phyloP scores from a whole-genome alignment of 2,888 invertebrate species.

The Ceraclea dissimilis region DNA sequence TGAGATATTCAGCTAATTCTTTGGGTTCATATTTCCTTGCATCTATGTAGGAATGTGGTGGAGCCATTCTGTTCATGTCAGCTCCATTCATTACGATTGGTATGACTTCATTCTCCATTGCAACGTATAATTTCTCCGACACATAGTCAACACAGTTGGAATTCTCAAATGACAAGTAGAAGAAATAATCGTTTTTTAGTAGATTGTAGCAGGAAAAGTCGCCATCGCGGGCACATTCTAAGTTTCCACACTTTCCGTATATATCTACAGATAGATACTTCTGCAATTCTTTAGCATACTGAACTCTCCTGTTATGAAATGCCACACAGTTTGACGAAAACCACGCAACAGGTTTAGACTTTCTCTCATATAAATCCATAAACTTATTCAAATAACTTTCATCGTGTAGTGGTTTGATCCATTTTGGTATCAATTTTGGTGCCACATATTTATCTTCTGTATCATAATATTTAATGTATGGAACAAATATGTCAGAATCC shows the following conservation, averaged over 20 bases:
- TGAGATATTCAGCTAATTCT: slow-evolving; percentile 51
- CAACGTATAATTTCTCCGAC: slow-evolving; percentile 55
- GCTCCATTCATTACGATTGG: slow-evolving; percentile 33
- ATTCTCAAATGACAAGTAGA: slow-evolving; percentile 62
- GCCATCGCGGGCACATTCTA: slow-evolving; percentile 29
- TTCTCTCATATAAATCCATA: slow-evolving; percentile 27
- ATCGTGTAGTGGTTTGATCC: slow-evolving; percentile 27
- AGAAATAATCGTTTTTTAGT: slow-evolving; percentile 52
- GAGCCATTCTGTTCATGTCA: slow-evolving; percentile 42
- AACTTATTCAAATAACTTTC: neutral
- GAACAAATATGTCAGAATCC: slow-evolving; percentile 43
- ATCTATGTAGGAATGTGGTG: slow-evolving; percentile 54
- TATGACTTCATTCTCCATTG: slow-evolving; percentile 40
- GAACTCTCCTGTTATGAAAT: slow-evolving; percentile 38
- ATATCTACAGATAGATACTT: slow-evolving; percentile 54
- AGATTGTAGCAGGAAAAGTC: slow-evolving; percentile 32
- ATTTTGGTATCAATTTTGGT: slow-evolving; percentile 29
- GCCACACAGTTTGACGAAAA: slow-evolving; percentile 48
- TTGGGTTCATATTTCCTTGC: slow-evolving; percentile 52
- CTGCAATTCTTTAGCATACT: slow-evolving; percentile 41
- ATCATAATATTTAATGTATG: slow-evolving; percentile 34
- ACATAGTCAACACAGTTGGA: slow-evolving; percentile 62
- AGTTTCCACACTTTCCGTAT: slow-evolving; percentile 52
- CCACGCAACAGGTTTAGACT: slow-evolving; percentile 48
- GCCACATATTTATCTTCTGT: slow-evolving; percentile 32